phyloP scores from a whole-genome alignment of 2,888 invertebrate species.

The Trileptium ribeirensis region DNA sequence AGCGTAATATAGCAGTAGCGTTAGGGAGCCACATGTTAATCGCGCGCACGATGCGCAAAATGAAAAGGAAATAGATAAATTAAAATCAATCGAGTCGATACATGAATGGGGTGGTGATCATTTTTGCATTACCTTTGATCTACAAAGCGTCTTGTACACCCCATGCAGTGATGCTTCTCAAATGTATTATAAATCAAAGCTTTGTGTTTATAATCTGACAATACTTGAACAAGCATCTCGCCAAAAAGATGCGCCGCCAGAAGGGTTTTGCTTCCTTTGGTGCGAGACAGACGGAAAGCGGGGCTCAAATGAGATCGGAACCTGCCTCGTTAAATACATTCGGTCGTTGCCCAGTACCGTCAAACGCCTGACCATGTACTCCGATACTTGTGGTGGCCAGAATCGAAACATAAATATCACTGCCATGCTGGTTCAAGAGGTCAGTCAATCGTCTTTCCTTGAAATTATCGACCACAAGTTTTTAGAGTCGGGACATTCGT shows the following conservation, averaged over 20 bases:
- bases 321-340: constrained; percentile 4
- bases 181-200: constrained; percentile 19
- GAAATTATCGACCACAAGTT: constrained; percentile 1
- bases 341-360: not conserved
- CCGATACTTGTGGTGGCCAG: constrained; percentile 16
- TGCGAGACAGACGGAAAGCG: not conserved
- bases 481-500: constrained; percentile 14
- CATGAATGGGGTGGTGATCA: no score
- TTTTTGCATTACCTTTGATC: constrained; percentile 17
- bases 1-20: no score
- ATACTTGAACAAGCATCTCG: not conserved
- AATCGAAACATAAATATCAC: not conserved
- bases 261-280: constrained; percentile 16
- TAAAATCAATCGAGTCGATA: no score
- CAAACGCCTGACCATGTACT: not conserved
- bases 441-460: not conserved
- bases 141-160: constrained; percentile 8
- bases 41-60: no score
- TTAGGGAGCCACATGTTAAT: no score
- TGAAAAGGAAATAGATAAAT: no score
- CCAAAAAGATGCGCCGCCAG: not conserved
- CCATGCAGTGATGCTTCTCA: constrained; percentile 11
- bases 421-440: not conserved
- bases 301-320: constrained; percentile 17
- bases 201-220: constrained; percentile 13